phyloP scores from a whole-genome alignment of 2,113 vertebrate species.

The Otocyon megalotis region DNA sequence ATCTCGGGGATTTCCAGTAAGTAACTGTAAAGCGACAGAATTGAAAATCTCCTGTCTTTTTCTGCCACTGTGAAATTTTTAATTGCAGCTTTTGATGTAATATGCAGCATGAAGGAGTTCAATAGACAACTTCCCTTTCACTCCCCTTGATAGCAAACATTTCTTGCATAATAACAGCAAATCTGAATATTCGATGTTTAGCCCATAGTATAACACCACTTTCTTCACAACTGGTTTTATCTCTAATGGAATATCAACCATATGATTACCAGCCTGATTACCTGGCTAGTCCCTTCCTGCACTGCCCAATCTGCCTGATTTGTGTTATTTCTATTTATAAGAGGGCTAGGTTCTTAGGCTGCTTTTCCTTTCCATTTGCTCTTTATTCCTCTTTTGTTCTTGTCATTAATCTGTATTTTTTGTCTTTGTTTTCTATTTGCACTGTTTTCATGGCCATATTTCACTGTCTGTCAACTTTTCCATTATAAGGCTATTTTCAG shows the following conservation, averaged over 20 bases:
- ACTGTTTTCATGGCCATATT: constrained; percentile 13
- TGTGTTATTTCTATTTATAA: background rate
- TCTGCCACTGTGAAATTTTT: background rate
- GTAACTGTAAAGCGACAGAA: constrained; percentile 77
- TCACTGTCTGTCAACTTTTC: constrained; percentile 37
- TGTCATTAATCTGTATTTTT: background rate
- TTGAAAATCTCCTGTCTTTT: background rate
- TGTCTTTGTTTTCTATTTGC: background rate
- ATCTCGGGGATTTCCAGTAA: constrained; percentile 94
- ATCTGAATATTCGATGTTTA: background rate
- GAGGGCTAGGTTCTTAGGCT: background rate
- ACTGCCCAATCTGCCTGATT: background rate
- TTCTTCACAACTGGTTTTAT: constrained; percentile 43
- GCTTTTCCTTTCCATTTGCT: background rate
- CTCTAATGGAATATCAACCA: background rate
- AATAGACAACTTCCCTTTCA: background rate
- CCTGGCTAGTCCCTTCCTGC: background rate
- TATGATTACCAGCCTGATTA: background rate
- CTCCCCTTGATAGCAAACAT: background rate
- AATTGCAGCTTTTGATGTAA: constrained; percentile 10
- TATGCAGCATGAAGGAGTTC: background rate
- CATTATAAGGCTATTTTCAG: constrained; percentile 52
- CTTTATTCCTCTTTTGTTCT: constrained; percentile 8
- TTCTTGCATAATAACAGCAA: background rate
- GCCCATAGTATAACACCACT: background rate